Conservation (phyloP, 2,888 invertebrate species). For the Merodon equestris region DNA sequence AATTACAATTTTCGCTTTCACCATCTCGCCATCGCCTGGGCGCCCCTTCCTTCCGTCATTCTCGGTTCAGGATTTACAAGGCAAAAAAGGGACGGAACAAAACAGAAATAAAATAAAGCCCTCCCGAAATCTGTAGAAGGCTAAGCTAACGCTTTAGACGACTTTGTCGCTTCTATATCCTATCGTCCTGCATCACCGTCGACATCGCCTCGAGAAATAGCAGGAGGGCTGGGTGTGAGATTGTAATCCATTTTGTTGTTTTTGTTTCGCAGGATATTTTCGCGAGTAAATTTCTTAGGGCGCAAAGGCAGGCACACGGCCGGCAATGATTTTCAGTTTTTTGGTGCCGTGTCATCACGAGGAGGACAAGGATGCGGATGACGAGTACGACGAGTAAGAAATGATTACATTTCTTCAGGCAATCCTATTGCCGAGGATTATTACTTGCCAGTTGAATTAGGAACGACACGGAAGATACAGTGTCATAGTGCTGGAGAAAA, state of each 20-base stretch:
- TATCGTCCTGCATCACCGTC: neutral
- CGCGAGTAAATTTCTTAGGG: constrained; percentile 45
- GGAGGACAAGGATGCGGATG: constrained; percentile 41
- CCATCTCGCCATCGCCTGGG: no score
- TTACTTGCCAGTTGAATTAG: constrained; percentile 48
- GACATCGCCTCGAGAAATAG: neutral
- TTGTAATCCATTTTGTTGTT: constrained; percentile 30
- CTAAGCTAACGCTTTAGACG: constrained; percentile 19
- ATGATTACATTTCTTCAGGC: constrained; percentile 35
- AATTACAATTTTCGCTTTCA: constrained; percentile 47
- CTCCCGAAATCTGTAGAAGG: constrained; percentile 1
- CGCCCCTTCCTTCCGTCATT: neutral
- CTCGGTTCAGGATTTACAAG: no score
- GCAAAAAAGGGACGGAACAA: no score
- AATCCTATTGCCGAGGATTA: constrained; percentile 53
- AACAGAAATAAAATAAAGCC: no score
- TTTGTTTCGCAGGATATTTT: constrained; percentile 29
- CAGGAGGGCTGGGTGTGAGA: neutral
- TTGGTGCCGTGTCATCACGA: no score
- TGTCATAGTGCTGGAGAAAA: constrained; percentile 21
- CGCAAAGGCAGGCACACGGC: no score
- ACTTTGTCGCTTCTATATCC: constrained; percentile 1
- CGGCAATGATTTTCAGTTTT: no score
- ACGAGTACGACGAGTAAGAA: constrained; percentile 4
- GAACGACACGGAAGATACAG: constrained; percentile 15